These are phyloP conservation scores for Idaea dimidiata DNA, from an alignment of 2,888 invertebrate genomes.

Conservation along the genomic window DNA sequence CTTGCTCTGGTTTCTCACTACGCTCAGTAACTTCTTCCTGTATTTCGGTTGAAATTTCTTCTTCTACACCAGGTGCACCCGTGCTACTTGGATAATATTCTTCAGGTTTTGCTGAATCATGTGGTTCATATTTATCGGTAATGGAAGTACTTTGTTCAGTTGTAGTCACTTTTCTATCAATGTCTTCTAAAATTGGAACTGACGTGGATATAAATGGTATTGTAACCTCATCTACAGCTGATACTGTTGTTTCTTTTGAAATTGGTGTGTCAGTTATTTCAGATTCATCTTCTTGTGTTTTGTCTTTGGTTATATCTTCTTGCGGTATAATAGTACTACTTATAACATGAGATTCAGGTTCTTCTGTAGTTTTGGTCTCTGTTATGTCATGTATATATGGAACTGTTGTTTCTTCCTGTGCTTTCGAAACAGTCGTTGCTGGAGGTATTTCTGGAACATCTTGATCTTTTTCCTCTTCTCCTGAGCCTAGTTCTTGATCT, in stretches of 20 bases:
- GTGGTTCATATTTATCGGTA: background rate
- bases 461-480: conserved; percentile 10
- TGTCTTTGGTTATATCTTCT: conserved; percentile 18
- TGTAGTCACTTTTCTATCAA: background rate
- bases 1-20: conserved; percentile 12
- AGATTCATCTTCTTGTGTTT: conserved; percentile 25
- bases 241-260: conserved; percentile 2
- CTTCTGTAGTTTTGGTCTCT: conserved; percentile 1
- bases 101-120: conserved; percentile 2
- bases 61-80: background rate
- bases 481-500: conserved; percentile 1
- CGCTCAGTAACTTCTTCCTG: conserved; percentile 14
- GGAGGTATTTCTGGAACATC: background rate
- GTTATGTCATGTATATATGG: background rate
- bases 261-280: background rate
- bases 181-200: background rate
- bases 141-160: background rate
- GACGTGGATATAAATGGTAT: background rate
- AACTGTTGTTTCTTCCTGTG: conserved; percentile 6
- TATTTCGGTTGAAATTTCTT: conserved; percentile 21
- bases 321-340: conserved; percentile 12
- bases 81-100: conserved; percentile 2
- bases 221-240: background rate
- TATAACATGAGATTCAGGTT: conserved; percentile 10
- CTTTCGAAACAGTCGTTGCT: background rate